Evolutionary conservation across 2,888 invertebrate species (phyloP), one percentile per base, ranked within the genome.

Genomic region (Nyleta sp.): DNA sequence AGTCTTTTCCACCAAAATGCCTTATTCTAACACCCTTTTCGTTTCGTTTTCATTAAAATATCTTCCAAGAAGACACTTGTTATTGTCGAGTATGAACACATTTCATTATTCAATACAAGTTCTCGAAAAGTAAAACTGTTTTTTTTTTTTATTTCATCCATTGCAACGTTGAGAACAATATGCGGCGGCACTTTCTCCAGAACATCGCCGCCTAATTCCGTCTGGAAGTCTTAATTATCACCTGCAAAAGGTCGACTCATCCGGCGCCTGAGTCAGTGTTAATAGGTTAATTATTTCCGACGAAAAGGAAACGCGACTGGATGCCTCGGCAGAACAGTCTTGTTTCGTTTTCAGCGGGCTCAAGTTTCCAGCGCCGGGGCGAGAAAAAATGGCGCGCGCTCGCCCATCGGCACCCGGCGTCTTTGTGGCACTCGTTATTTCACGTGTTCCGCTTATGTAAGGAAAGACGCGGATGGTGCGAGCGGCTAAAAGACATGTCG

Each of bases 401-500:
- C 76, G 77, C 71, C 73, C 79, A 65, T 77, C 75, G 74, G 81
- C 79, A 79, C 74, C 79, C 74, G 73, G 70, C 48, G 57, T 72
- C 78, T 78, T 81, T 81, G 78, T 76, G 78, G 28, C 78, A 62
- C 65, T 80, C 78, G 70, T 81, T 81, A 81, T 67, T 80, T 78
- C 74, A 79, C 78, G 78, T 71, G 78, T 76, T 68, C 55, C 75
- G 78, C 73, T 80, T 80, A 72, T 76, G 81, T 80, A 80, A 73
- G 70, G 55, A 57, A 75, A 77, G 80, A 72, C 64, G 77, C 77
- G 75, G 55, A 73, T 53, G 78, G 80, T 77, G 81, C 81, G 75
- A 81, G 80, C 74, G 81, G 74, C 83, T 76, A 80, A 81, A 82
- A 83, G 83, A 84, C 85, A 80, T 88, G 88, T 89, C 87, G 87